A percentile compares a stretch with the other conserved stretches of the same genome.
Conservation (phyloP, 1,140 invertebrate species). For the Planococcus citri region DNA sequence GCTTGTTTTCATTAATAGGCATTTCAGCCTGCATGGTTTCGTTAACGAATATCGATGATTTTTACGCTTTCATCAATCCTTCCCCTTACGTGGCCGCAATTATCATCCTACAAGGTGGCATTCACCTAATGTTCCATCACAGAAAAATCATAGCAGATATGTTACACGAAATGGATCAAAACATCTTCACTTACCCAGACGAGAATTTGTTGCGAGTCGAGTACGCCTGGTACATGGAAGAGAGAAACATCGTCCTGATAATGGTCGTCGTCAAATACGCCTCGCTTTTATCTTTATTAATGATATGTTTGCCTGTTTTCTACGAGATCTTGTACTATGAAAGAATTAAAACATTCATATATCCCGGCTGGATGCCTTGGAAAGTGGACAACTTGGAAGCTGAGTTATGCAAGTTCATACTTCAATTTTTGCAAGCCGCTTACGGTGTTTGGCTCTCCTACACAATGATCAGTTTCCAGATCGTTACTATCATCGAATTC, state of each 20-base stretch:
- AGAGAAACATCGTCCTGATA: not conserved
- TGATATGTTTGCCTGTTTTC: not conserved
- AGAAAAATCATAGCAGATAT: not conserved
- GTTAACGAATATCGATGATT: not conserved
- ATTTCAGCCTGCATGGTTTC: not conserved
- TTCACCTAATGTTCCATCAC: not conserved
- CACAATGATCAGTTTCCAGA: not conserved
- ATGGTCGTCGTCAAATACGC: not conserved
- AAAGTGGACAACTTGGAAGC: not conserved
- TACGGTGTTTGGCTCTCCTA: not conserved
- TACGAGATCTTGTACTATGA: not conserved
- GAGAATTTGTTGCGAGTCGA: not conserved
- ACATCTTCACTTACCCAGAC: not conserved
- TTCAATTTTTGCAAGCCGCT: not conserved
- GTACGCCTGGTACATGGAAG: not conserved
- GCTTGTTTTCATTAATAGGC: too few relatives aligned
- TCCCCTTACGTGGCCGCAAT: not conserved
- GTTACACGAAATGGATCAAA: not conserved
- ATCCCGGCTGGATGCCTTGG: not conserved
- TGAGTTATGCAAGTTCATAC: not conserved
- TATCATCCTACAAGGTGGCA: not conserved
- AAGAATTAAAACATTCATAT: not conserved
- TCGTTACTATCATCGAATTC: not conserved
- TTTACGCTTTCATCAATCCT: not conserved
- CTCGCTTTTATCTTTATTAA: not conserved